Percentiles rank a stretch among this genome's conserved stretches.
Evolutionary conservation across 1,140 invertebrate species (phyloP).

Genomic region (Saccostrea cuccullata): DNA sequence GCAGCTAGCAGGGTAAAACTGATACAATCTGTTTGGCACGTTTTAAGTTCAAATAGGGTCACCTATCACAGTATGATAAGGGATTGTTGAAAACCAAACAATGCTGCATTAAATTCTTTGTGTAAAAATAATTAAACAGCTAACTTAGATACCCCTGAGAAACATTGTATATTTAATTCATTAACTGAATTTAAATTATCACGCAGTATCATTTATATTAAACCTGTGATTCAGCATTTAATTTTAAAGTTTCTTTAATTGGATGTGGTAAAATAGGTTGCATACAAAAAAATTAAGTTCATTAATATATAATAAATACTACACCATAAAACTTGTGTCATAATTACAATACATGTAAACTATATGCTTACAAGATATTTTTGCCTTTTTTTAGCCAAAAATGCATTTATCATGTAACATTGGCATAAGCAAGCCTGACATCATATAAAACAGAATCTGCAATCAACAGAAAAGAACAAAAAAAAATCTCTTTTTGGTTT

Average conservation of each 20-base stretch:
- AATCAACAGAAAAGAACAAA: too few species aligned
- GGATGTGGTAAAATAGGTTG: too few species aligned
- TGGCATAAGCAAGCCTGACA: too few species aligned
- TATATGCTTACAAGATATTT: too few species aligned
- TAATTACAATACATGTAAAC: too few species aligned
- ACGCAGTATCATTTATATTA: neutral
- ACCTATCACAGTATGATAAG: neutral
- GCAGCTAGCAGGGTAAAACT: neutral
- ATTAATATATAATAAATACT: too few species aligned
- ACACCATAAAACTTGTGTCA: too few species aligned
- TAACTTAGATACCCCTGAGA: neutral
- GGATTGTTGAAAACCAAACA: neutral
- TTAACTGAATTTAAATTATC: neutral
- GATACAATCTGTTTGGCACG: neutral
- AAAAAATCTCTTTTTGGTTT: too few species aligned
- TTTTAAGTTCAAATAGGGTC: conserved; percentile 18
- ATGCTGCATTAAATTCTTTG: conserved; percentile 10
- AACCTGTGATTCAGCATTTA: conserved; percentile 19
- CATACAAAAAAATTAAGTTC: too few species aligned
- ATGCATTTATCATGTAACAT: too few species aligned
- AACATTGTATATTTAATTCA: neutral
- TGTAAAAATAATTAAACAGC: neutral
- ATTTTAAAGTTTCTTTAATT: neutral
- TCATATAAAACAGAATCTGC: too few species aligned
- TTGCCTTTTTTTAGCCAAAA: too few species aligned